Percentiles rank a stretch among this genome's conserved stretches.
Evolutionary conservation across 1,140 invertebrate species (phyloP).

Genomic region (Ptiloglossa arizonensis): DNA sequence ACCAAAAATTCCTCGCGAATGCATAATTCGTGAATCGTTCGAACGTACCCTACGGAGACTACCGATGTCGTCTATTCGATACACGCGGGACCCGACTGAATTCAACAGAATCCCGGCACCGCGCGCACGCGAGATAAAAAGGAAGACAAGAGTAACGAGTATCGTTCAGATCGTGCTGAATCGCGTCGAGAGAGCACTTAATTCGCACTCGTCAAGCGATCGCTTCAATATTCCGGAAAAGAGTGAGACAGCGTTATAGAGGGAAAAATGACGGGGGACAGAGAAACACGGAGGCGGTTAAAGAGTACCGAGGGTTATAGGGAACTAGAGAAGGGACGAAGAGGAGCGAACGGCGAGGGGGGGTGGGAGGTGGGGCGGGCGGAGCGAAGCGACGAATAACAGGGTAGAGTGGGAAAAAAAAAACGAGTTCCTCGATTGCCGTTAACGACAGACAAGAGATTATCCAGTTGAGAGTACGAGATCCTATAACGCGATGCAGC

Average conservation of each 20-base stretch:
- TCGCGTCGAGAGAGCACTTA: slow-evolving; percentile 17
- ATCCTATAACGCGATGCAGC: slow-evolving; percentile 22
- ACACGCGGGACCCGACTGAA: neutral
- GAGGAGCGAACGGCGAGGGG: too few relatives aligned
- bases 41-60: too few relatives aligned
- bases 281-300: neutral
- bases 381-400: neutral
- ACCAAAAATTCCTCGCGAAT: too few relatives aligned
- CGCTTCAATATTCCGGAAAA: slow-evolving; percentile 37
- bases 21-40: too few relatives aligned
- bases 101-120: neutral
- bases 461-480: slow-evolving; percentile 46
- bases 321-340: slow-evolving; percentile 14
- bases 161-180: neutral
- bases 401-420: slow-evolving; percentile 29
- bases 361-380: too few relatives aligned
- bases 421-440: slow-evolving; percentile 48
- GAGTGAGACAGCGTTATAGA: slow-evolving; percentile 9
- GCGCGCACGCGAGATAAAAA: neutral
- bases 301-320: slow-evolving; percentile 21
- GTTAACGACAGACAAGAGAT: slow-evolving; percentile 47
- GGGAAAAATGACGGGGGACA: slow-evolving; percentile 1
- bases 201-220: slow-evolving; percentile 33
- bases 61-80: too few relatives aligned
- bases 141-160: slow-evolving; percentile 10